phyloP scores from a whole-genome alignment of 2,888 invertebrate species.

The Polydrusus tereticollis region DNA sequence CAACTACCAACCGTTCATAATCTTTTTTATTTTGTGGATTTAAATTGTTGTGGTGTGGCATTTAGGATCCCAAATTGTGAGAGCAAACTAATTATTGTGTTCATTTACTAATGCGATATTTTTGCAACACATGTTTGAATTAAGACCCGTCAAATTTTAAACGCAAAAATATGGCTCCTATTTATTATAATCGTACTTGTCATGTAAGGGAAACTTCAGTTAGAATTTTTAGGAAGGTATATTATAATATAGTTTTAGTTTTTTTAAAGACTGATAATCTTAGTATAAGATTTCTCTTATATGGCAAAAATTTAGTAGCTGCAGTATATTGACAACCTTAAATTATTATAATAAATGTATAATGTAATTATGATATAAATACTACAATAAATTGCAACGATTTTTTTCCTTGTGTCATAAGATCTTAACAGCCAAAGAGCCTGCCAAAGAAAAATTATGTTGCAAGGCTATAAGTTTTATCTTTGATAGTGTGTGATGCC shows the following conservation, averaged over 20 bases:
- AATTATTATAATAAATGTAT: too few species aligned
- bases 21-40: conserved; percentile 31
- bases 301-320: conserved; percentile 15
- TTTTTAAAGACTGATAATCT: conserved; percentile 40
- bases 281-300: conserved; percentile 27
- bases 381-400: too few species aligned
- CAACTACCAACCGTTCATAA: conserved; percentile 1
- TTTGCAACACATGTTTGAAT: neutral
- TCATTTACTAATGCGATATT: conserved; percentile 20
- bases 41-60: neutral
- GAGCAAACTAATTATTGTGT: conserved; percentile 14
- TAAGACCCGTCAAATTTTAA: neutral
- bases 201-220: conserved; percentile 28
- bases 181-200: too few species aligned
- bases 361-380: too few species aligned
- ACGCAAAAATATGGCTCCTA: too few species aligned
- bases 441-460: too few species aligned
- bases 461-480: too few species aligned
- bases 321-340: neutral
- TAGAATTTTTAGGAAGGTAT: conserved; percentile 28
- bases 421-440: too few species aligned
- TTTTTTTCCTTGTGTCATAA: too few species aligned
- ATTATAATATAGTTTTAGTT: conserved; percentile 41
- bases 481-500: too few species aligned
- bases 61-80: neutral